Percentiles rank a stretch among this genome's conserved stretches.
Evolutionary conservation across 2,888 invertebrate genomes (phyloP).

Genomic region (Drosophila maculinotata): DNA sequence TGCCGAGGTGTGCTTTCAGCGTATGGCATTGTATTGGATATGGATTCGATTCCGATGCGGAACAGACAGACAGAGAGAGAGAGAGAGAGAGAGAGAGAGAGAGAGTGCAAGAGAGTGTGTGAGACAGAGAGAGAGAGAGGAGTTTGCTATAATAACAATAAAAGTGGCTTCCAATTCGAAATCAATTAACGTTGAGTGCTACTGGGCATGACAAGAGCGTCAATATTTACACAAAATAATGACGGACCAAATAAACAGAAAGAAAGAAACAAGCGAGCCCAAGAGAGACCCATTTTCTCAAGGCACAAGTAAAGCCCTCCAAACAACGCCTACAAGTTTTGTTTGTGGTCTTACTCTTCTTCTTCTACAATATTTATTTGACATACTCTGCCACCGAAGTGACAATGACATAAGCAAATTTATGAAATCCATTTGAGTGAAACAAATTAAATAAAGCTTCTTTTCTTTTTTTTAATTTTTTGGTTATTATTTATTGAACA

Average conservation of each 20-base stretch:
- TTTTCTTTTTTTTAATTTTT: too few species aligned
- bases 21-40: conserved; percentile 29
- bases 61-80: neutral
- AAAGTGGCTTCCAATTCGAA: conserved; percentile 78
- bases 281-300: conserved; percentile 5
- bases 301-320: conserved; percentile 10
- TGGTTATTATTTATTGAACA: too few species aligned
- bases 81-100: conserved; percentile 1
- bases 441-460: conserved; percentile 7
- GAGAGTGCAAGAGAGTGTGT: too few species aligned
- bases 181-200: conserved; percentile 82
- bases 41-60: conserved; percentile 5
- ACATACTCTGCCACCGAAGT: conserved; percentile 35
- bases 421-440: neutral
- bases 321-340: conserved; percentile 14
- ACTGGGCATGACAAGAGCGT: conserved; percentile 81
- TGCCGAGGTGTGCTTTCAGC: conserved; percentile 54
- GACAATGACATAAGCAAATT: conserved; percentile 53
- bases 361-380: conserved; percentile 25
- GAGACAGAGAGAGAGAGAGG: conserved; percentile 17
- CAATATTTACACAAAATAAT: conserved; percentile 80
- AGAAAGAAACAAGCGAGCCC: conserved; percentile 17
- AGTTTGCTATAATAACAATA: conserved; percentile 73
- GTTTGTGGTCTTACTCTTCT: neutral
- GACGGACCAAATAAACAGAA: conserved; percentile 74